phyloP scores from a whole-genome alignment of 2,888 invertebrate species.

The Pyrgus malvae region DNA sequence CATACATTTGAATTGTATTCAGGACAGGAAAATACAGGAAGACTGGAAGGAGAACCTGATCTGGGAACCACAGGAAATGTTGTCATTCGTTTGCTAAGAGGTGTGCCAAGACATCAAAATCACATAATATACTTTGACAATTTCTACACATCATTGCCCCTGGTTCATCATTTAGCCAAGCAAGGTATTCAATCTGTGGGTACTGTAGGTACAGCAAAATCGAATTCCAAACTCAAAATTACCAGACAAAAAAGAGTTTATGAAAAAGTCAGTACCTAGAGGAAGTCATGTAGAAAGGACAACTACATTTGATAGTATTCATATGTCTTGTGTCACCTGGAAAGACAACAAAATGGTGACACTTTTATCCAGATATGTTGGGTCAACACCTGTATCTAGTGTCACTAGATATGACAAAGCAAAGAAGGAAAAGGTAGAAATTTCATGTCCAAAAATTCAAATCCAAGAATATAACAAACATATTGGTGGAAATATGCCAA shows the following conservation, averaged over 20 bases:
- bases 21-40: conserved; percentile 37
- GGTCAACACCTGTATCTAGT: conserved; percentile 42
- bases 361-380: conserved; percentile 47
- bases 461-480: not conserved
- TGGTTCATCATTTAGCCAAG: conserved; percentile 40
- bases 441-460: conserved; percentile 7
- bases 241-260: conserved; percentile 40
- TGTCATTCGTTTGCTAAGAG: conserved; percentile 10
- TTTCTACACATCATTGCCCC: conserved; percentile 40
- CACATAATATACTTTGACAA: conserved; percentile 28
- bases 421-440: conserved; percentile 28
- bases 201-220: conserved; percentile 40
- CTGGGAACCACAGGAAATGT: conserved; percentile 12
- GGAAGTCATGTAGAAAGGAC: conserved; percentile 40
- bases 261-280: conserved; percentile 43
- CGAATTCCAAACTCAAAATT: conserved; percentile 42
- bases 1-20: conserved; percentile 38
- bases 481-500: not conserved
- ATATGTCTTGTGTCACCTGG: conserved; percentile 43
- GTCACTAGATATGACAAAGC: conserved; percentile 42
- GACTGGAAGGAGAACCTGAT: conserved; percentile 3
- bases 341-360: conserved; percentile 50
- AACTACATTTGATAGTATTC: conserved; percentile 39
- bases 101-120: conserved; percentile 6
- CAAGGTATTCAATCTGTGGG: conserved; percentile 40